Conservation (phyloP, 2,797 vertebrate genomes). For the Enoplosus armatus region DNA sequence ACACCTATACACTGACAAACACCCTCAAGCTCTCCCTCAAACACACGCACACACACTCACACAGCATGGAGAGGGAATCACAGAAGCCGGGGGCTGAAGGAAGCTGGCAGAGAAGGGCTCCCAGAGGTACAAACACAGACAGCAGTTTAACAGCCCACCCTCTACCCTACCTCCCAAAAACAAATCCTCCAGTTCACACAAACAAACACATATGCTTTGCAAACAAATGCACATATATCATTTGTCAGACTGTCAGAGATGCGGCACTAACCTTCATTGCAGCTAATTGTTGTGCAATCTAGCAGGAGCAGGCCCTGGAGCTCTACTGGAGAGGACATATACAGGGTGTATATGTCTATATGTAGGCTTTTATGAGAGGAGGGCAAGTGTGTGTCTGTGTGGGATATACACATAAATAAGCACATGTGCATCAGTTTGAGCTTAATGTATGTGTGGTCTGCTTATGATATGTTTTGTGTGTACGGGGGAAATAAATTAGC, state of each 20-base stretch:
- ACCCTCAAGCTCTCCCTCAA: conserved; percentile 41
- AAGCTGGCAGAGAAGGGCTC: conserved; percentile 60
- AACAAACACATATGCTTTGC: conserved; percentile 62
- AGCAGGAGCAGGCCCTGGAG: conserved; percentile 53
- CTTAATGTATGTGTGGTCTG: conserved; percentile 41
- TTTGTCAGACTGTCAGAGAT: conserved; percentile 48
- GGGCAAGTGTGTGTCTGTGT: conserved; percentile 12
- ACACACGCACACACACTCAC: conserved; percentile 24
- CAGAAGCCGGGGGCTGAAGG: conserved; percentile 48
- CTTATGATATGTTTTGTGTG: conserved; percentile 53
- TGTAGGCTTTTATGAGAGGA: conserved; percentile 31
- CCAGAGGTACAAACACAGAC: conserved; percentile 66
- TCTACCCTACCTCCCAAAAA: conserved; percentile 36
- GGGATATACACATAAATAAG: conserved; percentile 15
- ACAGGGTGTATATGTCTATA: conserved; percentile 34
- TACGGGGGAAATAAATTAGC: conserved; percentile 85
- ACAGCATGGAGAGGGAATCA: conserved; percentile 31
- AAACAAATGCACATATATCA: conserved; percentile 59
- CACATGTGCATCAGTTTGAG: conserved; percentile 20
- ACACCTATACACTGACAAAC: conserved; percentile 58
- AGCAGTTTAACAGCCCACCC: conserved; percentile 37
- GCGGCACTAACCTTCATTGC: conserved; percentile 45
- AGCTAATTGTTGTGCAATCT: conserved; percentile 69
- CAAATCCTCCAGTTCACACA: conserved; percentile 48
- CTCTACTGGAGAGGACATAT: conserved; percentile 41